Evolutionary conservation across 2,113 vertebrate species (phyloP).

Genomic region (Litocranius walleri): DNA sequence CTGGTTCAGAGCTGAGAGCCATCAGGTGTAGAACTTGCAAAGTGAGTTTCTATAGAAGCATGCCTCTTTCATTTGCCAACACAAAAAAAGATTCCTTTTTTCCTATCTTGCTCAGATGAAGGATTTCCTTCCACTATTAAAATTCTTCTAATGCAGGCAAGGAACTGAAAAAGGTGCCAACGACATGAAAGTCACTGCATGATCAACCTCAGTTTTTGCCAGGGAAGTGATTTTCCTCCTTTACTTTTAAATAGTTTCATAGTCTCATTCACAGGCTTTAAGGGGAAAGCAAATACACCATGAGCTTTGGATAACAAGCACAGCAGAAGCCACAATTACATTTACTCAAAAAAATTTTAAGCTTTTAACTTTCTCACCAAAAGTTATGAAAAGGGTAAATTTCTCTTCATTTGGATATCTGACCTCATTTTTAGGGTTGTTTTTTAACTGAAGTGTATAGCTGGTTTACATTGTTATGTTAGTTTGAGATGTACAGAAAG

Average conservation of each 20-base stretch:
- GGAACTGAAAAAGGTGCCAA: not conserved
- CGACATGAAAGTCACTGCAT: not conserved
- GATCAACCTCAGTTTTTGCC: not conserved
- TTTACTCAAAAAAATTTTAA: not conserved
- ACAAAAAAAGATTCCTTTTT: not conserved
- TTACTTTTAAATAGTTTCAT: slow-evolving; percentile 28
- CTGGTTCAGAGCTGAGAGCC: not conserved
- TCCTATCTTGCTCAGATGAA: not conserved
- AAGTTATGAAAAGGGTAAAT: slow-evolving; percentile 60
- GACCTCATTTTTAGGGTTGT: not conserved
- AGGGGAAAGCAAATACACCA: slow-evolving; percentile 17
- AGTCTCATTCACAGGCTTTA: slow-evolving; percentile 23
- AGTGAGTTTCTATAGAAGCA: not conserved
- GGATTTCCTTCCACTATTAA: not conserved
- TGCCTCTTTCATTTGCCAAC: not conserved
- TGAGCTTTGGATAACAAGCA: slow-evolving; percentile 5
- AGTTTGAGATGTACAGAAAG: not conserved
- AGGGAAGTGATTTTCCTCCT: not conserved
- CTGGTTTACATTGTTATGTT: not conserved
- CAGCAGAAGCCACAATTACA: slow-evolving; percentile 51
- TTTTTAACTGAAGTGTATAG: not conserved
- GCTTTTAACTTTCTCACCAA: not conserved
- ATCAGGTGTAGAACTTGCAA: rapidly evolving
- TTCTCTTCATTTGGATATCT: not conserved
- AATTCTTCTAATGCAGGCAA: not conserved